phyloP scores from a whole-genome alignment of 2,113 vertebrate genomes.

The Cinclus mexicanus region DNA sequence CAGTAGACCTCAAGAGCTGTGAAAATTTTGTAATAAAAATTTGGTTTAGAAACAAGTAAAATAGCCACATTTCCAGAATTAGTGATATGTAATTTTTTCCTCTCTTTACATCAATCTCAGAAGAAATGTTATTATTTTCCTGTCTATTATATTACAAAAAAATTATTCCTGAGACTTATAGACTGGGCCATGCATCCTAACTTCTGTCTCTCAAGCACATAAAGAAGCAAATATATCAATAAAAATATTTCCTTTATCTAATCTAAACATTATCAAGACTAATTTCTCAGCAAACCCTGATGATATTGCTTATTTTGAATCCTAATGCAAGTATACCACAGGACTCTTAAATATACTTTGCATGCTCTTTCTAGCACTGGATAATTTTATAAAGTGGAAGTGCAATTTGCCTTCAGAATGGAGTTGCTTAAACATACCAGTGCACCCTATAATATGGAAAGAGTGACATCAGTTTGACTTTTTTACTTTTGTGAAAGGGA shows the following conservation, averaged over 20 bases:
- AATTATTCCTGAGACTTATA: neutral
- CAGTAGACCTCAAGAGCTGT: fast-evolving
- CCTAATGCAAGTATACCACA: neutral
- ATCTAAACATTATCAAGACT: neutral
- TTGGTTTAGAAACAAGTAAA: neutral
- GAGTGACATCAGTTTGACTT: neutral
- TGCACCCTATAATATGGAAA: fast-evolving
- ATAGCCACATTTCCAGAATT: neutral
- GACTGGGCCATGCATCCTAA: neutral
- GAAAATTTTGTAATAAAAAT: neutral
- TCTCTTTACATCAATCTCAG: neutral
- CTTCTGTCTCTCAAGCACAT: neutral
- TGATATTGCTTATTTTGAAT: neutral
- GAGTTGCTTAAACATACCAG: neutral
- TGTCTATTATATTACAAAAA: neutral
- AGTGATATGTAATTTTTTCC: neutral
- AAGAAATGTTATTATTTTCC: neutral
- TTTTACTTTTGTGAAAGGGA: neutral
- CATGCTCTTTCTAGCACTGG: neutral
- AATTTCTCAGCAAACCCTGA: neutral
- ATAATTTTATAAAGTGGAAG: neutral
- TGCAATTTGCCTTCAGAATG: neutral
- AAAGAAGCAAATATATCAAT: neutral
- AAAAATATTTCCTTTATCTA: neutral
- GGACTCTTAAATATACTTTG: neutral